These are phyloP conservation scores for Phrixothrix hirtus DNA, from an alignment of 2,888 invertebrate species.

Conservation along the genomic window DNA sequence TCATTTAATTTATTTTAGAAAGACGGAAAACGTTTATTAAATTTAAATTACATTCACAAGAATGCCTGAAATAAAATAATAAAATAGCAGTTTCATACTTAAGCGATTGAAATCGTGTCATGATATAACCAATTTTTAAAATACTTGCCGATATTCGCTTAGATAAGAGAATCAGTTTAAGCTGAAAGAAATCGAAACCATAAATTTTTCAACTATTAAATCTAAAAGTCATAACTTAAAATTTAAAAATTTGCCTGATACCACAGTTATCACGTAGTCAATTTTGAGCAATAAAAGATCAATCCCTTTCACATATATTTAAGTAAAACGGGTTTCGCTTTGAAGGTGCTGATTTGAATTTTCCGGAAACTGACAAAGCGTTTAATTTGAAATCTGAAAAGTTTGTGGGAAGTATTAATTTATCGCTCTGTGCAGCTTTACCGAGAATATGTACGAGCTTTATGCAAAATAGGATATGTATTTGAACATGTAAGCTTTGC, in stretches of 20 bases:
- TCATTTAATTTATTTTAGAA: no score
- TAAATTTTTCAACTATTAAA: neutral
- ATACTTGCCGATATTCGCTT: no score
- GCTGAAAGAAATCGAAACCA: neutral
- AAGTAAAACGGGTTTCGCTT: constrained; percentile 10
- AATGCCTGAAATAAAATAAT: no score
- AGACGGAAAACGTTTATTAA: no score
- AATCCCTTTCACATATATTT: constrained; percentile 5
- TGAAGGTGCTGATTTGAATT: constrained; percentile 35
- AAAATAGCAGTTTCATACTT: no score
- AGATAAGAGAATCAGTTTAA: no score
- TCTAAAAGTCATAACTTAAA: neutral
- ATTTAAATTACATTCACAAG: no score
- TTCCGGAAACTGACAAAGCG: constrained; percentile 40
- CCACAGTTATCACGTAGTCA: constrained; percentile 1
- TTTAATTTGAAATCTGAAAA: constrained; percentile 43
- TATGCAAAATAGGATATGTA: no score
- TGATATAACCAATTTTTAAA: no score
- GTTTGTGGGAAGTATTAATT: constrained; percentile 29
- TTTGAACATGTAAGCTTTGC: constrained; percentile 2
- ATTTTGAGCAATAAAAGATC: constrained; percentile 9
- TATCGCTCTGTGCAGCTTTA: constrained; percentile 15
- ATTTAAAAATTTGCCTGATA: neutral
- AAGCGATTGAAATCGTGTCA: no score
- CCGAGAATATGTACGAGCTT: no score